These are phyloP conservation scores for Scaptomyza caliginosa DNA, from an alignment of 2,888 invertebrate species.

Conservation along the genomic window DNA sequence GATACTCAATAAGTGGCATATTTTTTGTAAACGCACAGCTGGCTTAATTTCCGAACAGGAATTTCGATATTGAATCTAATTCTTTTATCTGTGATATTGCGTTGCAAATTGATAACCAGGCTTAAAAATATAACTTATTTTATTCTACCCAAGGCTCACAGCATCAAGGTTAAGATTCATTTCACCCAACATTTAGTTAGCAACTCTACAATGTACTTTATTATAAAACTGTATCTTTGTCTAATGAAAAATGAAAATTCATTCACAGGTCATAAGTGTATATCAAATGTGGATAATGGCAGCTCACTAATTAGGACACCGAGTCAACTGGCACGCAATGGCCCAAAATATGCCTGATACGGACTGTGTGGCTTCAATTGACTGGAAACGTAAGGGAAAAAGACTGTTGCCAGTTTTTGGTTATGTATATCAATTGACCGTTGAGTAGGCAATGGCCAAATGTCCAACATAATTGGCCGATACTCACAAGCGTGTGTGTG, in stretches of 20 bases:
- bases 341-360: conserved; percentile 1
- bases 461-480: conserved; percentile 46
- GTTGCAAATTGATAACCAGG: no score
- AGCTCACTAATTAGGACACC: conserved; percentile 15
- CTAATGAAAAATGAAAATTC: no score
- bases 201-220: background rate
- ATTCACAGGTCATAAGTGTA: background rate
- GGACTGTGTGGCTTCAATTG: background rate
- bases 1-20: no score
- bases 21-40: no score
- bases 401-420: conserved; percentile 29
- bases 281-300: background rate
- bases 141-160: no score
- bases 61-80: no score
- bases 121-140: no score
- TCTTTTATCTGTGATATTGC: no score
- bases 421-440: conserved; percentile 41
- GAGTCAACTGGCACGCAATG: conserved; percentile 9
- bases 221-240: background rate
- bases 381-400: conserved; percentile 9
- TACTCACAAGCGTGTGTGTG: conserved; percentile 20
- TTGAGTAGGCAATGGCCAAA: background rate
- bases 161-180: no score
- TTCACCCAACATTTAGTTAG: background rate
- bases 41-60: no score